These are phyloP conservation scores for Leucoraja ocellata DNA, from an alignment of 2,797 vertebrate species.

Conservation along the genomic window DNA sequence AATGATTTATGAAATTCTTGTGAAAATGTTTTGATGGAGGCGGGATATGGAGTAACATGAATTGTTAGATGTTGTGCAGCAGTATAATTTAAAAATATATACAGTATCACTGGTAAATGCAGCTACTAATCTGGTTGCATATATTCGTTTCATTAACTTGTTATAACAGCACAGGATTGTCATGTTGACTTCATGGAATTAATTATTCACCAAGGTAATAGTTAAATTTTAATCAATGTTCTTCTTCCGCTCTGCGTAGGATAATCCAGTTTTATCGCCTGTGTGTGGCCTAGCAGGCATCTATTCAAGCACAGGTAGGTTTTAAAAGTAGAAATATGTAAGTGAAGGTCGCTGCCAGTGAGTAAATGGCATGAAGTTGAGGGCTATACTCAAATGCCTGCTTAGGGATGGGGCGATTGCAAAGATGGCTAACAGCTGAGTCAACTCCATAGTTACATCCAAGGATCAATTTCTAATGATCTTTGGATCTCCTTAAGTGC, in stretches of 20 bases:
- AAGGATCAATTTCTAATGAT: not conserved
- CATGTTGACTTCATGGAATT: slow-evolving; percentile 8
- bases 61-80: not conserved
- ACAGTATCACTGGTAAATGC: not conserved
- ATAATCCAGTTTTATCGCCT: not conserved
- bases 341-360: not conserved
- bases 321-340: not conserved
- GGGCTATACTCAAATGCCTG: not conserved
- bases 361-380: not conserved
- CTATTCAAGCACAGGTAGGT: too few relatives aligned
- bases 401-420: not conserved
- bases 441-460: not conserved
- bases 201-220: not conserved
- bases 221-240: slow-evolving; percentile 27
- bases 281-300: too few relatives aligned
- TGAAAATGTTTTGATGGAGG: too few relatives aligned
- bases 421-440: not conserved
- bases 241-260: not conserved
- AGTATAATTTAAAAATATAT: not conserved
- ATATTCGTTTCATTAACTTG: not conserved
- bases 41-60: too few relatives aligned
- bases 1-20: too few relatives aligned
- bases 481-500: not conserved
- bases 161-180: not conserved
- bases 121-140: not conserved